These are phyloP conservation scores for Anastrepha ludens DNA, from an alignment of 1,140 invertebrate species.

Conservation along the genomic window DNA sequence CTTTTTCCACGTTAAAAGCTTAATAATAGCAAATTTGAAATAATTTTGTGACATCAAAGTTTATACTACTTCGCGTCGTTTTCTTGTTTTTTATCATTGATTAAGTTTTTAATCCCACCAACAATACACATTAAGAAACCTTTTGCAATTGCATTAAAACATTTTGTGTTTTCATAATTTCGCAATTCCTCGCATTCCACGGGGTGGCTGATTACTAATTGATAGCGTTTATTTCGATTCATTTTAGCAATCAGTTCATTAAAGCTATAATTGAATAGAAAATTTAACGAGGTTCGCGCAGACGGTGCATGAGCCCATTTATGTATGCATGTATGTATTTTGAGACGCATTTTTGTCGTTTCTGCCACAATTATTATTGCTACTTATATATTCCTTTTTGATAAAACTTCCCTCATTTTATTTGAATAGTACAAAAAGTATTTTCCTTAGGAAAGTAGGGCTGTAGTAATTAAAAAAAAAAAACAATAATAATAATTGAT, in stretches of 20 bases:
- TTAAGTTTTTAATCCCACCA: background rate
- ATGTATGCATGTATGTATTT: no score
- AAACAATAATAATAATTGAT: no score
- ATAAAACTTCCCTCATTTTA: no score
- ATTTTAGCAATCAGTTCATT: background rate
- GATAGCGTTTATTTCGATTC: background rate
- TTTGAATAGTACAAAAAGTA: no score
- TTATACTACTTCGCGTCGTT: background rate
- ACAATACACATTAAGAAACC: constrained; percentile 21
- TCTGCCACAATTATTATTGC: no score
- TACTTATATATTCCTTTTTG: no score
- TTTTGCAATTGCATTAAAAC: background rate
- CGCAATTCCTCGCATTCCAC: background rate
- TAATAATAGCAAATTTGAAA: background rate
- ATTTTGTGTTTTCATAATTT: background rate
- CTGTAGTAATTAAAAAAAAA: no score
- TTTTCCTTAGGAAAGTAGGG: no score
- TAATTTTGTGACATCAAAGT: background rate
- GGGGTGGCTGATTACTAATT: no score
- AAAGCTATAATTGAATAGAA: background rate
- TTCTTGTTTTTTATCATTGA: background rate
- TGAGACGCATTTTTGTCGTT: no score
- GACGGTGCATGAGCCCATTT: no score
- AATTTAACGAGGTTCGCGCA: background rate
- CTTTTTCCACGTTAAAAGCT: background rate